Evolutionary conservation across 2,888 invertebrate species (phyloP).

Genomic region (Lithophane leautieri): DNA sequence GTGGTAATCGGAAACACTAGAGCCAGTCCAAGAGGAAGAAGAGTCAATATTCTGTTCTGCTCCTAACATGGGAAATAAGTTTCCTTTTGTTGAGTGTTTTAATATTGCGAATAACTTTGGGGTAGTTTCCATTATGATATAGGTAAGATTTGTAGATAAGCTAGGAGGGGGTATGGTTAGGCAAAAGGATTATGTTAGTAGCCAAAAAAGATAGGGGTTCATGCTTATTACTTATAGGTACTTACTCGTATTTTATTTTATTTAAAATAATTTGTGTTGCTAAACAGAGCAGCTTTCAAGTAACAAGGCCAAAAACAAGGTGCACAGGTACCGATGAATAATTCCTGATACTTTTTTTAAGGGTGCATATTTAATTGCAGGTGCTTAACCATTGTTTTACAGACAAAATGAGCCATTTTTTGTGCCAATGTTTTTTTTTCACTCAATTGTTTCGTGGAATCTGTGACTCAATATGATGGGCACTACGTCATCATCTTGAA

Average conservation of each 20-base stretch:
- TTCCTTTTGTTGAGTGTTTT: conserved; percentile 28
- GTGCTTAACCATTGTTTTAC: conserved; percentile 26
- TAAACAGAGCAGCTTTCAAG: conserved; percentile 11
- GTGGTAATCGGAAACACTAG: conserved; percentile 62
- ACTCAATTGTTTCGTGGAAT: neutral
- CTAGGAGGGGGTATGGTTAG: conserved; percentile 3
- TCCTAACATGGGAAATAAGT: conserved; percentile 33
- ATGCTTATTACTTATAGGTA: conserved; percentile 33
- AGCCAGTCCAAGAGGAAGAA: conserved; percentile 37
- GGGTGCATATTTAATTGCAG: conserved; percentile 52
- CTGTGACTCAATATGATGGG: neutral
- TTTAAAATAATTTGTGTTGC: neutral
- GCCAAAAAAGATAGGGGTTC: conserved; percentile 15
- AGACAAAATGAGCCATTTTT: neutral
- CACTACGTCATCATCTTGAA: conserved; percentile 3
- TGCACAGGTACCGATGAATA: conserved; percentile 40
- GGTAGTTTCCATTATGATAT: conserved; percentile 14
- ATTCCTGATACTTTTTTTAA: conserved; percentile 34
- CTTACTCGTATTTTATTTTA: neutral
- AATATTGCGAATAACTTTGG: conserved; percentile 22
- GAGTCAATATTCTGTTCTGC: conserved; percentile 42
- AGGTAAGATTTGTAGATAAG: conserved; percentile 26
- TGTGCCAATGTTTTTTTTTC: neutral
- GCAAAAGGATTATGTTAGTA: conserved; percentile 30
- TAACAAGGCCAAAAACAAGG: conserved; percentile 36